Evolutionary conservation across 1,140 invertebrate species (phyloP), one percentile per base, ranked within the genome.

Genomic region (Euglossa dilemma): DNA sequence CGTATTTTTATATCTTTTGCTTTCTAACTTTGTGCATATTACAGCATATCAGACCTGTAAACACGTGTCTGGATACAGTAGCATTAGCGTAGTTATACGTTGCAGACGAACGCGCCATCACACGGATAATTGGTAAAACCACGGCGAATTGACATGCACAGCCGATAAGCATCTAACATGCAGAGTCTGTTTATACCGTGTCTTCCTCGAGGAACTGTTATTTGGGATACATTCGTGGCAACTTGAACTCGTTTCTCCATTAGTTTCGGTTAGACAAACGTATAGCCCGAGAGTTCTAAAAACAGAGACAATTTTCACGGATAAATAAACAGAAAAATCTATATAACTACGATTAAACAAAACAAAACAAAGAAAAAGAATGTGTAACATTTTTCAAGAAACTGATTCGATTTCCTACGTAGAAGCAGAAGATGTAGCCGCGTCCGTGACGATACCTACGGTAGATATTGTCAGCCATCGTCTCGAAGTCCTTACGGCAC

Each of bases 401-500:
- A 82, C 70, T 88, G 59, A 82, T 83, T 92, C 28, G 84, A 90
- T 88, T 88, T 90, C 87, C 87, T 88, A 89, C 91, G 78, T 91
- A 94, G 94, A 93, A 95, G 95, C 89, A 92, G 94, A 91, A 94
- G 94, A 90, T 95, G 93, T 87, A 94, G 93, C 88, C 93, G 94
- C 85, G 92, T 90, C 89, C 92, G 94, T 87, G 95, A 96, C 87
- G 96, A 96, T 92, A 96, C 97, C 89, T 98, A 97, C 94, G 96
- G 96, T 88, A 95, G 97, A 87, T 98, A 97, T 93, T 95, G 97
- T 88, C 97, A 97, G 89, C 97, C 97, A 84, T 95, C 96, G 86
- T 95, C 95, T 84, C 95, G 96, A 90, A 95, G 96, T 92, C 93
- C 93, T 86, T 94, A 93, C 84, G 92, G 91, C 83, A 92, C 94